Percentiles rank a stretch among this genome's conserved stretches.
phyloP scores from a whole-genome alignment of 2,113 vertebrate genomes.

The Dicerorhinus sumatrensis region DNA sequence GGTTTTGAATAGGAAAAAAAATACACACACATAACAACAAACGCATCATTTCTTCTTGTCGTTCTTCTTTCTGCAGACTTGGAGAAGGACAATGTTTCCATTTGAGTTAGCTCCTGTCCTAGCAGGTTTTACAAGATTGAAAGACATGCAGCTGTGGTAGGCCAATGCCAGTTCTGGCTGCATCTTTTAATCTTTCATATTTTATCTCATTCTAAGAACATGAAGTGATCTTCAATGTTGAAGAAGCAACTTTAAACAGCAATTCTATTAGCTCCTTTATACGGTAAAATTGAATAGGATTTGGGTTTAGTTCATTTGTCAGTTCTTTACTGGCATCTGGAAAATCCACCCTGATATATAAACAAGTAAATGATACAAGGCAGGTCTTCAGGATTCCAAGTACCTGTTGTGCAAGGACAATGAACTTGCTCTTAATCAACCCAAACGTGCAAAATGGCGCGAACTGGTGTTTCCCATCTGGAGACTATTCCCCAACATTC shows the following conservation, averaged over 20 bases:
- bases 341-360: not conserved
- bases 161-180: not conserved
- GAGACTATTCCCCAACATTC: not conserved
- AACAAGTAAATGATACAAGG: not conserved
- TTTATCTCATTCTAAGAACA: conserved; percentile 37
- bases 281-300: not conserved
- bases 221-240: not conserved
- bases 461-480: not conserved
- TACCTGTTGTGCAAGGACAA: not conserved
- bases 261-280: not conserved
- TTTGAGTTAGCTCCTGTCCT: conserved; percentile 33
- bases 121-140: conserved; percentile 58
- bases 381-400: not conserved
- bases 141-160: not conserved
- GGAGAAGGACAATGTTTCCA: not conserved
- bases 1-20: not conserved
- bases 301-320: not conserved
- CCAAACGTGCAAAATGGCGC: not conserved
- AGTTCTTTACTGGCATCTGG: not conserved
- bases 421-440: not conserved
- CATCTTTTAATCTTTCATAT: conserved; percentile 12
- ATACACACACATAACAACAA: not conserved
- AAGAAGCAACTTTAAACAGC: not conserved
- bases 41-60: not conserved
- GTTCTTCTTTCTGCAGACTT: not conserved